phyloP scores from a whole-genome alignment of 2,888 invertebrate genomes.

The Geotrupes spiniger region DNA sequence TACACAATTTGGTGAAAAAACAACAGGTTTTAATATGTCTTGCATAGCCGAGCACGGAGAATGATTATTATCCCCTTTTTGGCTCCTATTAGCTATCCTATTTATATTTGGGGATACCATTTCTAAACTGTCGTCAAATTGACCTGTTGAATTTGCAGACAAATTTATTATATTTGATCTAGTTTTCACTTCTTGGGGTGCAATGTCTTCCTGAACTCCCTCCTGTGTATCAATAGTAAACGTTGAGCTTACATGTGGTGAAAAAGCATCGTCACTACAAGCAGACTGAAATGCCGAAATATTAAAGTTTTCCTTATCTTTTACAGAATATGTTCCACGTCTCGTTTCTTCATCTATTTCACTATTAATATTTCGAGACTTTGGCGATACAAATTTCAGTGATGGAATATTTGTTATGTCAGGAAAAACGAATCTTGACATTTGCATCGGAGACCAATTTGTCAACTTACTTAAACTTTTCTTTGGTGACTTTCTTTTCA shows the following conservation, averaged over 20 bases:
- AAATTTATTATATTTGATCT: too few species aligned
- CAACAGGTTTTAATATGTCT: constrained; percentile 16
- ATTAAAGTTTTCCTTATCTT: constrained; percentile 13
- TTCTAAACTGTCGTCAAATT: constrained; percentile 34
- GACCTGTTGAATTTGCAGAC: too few species aligned
- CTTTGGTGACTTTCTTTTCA: constrained; percentile 10
- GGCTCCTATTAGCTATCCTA: too few species aligned
- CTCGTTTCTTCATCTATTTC: too few species aligned
- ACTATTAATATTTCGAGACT: not conserved
- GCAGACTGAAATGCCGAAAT: not conserved
- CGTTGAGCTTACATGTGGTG: not conserved
- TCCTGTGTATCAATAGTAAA: too few species aligned
- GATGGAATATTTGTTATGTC: constrained; percentile 22
- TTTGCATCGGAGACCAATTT: too few species aligned
- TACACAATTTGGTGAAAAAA: constrained; percentile 13
- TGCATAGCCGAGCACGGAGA: not conserved
- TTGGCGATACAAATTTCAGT: constrained; percentile 3
- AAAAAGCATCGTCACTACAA: too few species aligned
- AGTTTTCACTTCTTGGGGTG: constrained; percentile 5
- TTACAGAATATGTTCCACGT: constrained; percentile 3
- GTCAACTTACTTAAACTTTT: constrained; percentile 10
- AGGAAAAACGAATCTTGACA: constrained; percentile 12
- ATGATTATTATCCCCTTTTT: constrained; percentile 4
- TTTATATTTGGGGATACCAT: constrained; percentile 7
- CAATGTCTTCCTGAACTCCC: constrained; percentile 8